Evolutionary conservation across 2,113 vertebrate genomes (phyloP), one percentile per base, ranked within the genome.

Genomic region (Mola mola): DNA sequence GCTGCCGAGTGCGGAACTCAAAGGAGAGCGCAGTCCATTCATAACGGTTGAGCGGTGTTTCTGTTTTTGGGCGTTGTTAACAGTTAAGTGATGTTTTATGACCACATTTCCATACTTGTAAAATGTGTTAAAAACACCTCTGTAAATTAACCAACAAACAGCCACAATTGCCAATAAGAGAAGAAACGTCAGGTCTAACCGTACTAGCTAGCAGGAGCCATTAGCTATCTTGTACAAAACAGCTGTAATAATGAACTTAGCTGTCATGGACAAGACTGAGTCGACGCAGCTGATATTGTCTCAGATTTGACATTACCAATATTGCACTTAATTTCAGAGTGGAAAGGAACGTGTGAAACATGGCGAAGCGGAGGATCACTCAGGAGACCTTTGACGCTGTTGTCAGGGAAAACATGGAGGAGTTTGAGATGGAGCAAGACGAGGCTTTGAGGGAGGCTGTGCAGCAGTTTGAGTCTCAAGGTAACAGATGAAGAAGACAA

Each of bases 321-420:
- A 10, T 36, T 31, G 3, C 9, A 6, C 20, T 64, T 33, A 13
- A 11, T 63, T 52, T 50, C 36, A 68, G 58, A 21, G 5, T 13
- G 28, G 4, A 16, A 2, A 29, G 41, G 7, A 57, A 16, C 26
- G 26, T 22, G 43, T 41, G 1, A 10, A 72, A 70, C 19, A 99
- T 99, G 97, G 92, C 94, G 0, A 89, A 82, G 13, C 94, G 85
- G 34, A 92, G 92, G 63, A 94, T 98, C 52, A 90, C 94, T 0
- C 97, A 98, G 87, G 95, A 99, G 19, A 99, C 96, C 0, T 99
- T 99, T 20, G 95, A 98, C 12, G 92, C 92, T 0, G 94, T 91
- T 0, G 95, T 99, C 36, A 91, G 80, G 22, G 96, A 98, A 56
- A 98, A 98, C 75, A 92, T 96, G 1, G 82, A 90, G 1, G 97